Base-by-base conservation (phyloP, 2,113 vertebrate genomes). In the Scatophagus argus region DNA sequence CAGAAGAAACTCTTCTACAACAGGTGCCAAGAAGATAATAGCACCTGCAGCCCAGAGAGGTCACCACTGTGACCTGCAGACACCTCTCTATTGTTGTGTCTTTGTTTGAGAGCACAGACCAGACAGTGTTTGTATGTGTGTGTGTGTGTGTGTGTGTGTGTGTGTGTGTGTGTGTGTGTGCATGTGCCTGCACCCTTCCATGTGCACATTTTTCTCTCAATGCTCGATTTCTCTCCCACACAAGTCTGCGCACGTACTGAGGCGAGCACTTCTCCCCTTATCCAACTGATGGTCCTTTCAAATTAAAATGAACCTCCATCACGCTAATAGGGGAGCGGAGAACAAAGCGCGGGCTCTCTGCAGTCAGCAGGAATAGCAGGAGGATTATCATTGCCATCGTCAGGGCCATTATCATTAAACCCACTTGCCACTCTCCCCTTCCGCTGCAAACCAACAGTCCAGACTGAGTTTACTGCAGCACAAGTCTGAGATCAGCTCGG, bases 241-340 rank as follows among this genome's bases (percentile, higher is more conserved):
- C 32, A 8, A 75, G 61, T 76, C 74, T 29, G 49, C 13, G 1
- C 79, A 54, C 27, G 54, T 81, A 38, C 27, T 6, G 14, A 5
- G 16, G 17, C 4, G 64, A 66, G 36, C 72, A 9, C 38, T 54
- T 74, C 72, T 55, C 70, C 63, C 63, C 80, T 91, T 83, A 84
- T 93, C 88, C 82, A 73, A 65, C 84, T 84, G 87, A 90, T 78
- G 83, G 85, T 91, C 88, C 87, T 86, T 93, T 94, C 88, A 91
- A 93, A 94, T 94, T 85, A 91, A 93, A 94, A 93, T 84, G 85
- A 94, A 89, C 67, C 89, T 89, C 83, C 84, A 91, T 93, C 87
- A 93, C 72, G 25, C 91, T 92, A 93, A 93, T 86, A 85, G 89
- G 54, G 82, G 60, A 86, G 85, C 70, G 68, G 71, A 93, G 89